Base-by-base conservation (phyloP, 2,888 invertebrate species). In the Anorthoa munda region DNA sequence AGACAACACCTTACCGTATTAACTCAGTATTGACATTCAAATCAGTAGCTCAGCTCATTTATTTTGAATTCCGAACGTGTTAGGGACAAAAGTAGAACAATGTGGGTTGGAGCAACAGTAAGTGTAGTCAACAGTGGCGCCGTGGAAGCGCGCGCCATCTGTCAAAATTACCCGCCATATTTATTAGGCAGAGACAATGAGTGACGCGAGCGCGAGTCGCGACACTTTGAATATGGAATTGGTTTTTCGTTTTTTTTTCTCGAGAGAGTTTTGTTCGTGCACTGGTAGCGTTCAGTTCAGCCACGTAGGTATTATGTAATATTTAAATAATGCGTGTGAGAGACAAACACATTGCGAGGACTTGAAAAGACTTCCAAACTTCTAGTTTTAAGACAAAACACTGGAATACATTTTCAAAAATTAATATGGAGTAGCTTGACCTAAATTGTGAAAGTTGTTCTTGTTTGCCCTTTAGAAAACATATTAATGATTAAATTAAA, bases 41-140 rank as follows among this genome's bases (percentile, higher is more conserved):
- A 96, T 96, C 95, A 95, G 95, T 95, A 95, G 95, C 95, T 82
- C 90, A 86, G 90, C 91, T 91, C 93, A 93, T 95, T 94, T 95
- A 94, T 95, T 95, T 93, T 92, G 94, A 93, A 94, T 95, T 94
- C 92, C 90, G 86, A 90, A 93, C 94, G 92, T 92, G 94, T 90
- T 90, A 88, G 65, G 86, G 81, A 95, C 95, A 95, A 95, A 92
- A 86, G 92, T 79, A 75, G 79, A 83, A 95, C 95, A 95, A 95
- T 94, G 91, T 91, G 89, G 88, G 95, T 95, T 95, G 95, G 94
- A 95, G 94, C 95, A 96, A 96, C 96, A 95, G 93, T 94, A 91
- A 92, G 93, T 93, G 93, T 93, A 90, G 64, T 92, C 93, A 92
- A 94, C 95, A 95, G 95, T 95, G 95, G 95, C 95, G 95, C 94